Base-by-base conservation (phyloP, 1,140 invertebrate species). In the Hesperophylax magnus region DNA sequence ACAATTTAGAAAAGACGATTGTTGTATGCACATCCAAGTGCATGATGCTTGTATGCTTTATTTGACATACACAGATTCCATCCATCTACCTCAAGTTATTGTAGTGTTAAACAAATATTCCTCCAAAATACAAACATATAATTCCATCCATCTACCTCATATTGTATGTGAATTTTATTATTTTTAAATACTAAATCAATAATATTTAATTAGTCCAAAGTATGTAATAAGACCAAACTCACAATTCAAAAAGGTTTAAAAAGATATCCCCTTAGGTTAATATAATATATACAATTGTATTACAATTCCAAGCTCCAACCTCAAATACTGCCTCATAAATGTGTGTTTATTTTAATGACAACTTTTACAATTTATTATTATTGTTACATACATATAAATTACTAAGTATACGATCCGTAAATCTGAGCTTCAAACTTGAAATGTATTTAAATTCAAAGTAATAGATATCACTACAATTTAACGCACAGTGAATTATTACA, bases 81-180 rank as follows among this genome's bases (percentile, higher is more conserved):
- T 90, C 89, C 89, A 90, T 87, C 89, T 90, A 90, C 89, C 89
- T 90, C 89, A 90, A 88, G 86, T 87, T 88, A 88, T 74, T 79
- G 79, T 83, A 83, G 82, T 81, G 60, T 78, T 82, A 77, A 84
- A 81, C 83, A 81, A 87, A 84, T 88, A 87, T 89, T 89, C 88
- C 88, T 90, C 88, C 72, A 80, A 84, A 89, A 87, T 80, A 84
- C 81, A 90, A 90, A 89, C 89, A 88, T 90, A 88, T 89, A 89
- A 90, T 90, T 90, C 89, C 89, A 90, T 90, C 89, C 89, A 90
- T 89, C 89, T 90, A 90, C 89, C 89, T 90, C 89, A 90, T 88
- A 89, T 89, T 89, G 89, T 90, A 90, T 89, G 89, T 89, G 88
- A 89, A 88, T 84, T 53, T 75, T 75, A 56, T 75, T 75, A 80